Evolutionary conservation across 2,113 vertebrate species (phyloP).

Genomic region (Sakesphorus luctuosus): DNA sequence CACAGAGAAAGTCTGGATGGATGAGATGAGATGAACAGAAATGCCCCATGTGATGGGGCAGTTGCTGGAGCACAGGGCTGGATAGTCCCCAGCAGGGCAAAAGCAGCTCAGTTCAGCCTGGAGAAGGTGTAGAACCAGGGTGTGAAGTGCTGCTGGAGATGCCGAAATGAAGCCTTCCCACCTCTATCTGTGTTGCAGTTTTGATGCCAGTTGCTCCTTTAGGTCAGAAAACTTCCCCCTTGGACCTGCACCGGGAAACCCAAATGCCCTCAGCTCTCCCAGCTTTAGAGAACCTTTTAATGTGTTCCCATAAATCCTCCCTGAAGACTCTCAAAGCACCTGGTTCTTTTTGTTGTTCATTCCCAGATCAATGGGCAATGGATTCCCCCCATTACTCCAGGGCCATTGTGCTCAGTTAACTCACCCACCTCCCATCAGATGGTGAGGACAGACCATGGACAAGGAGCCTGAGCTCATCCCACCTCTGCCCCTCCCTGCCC

Average conservation of each 20-base stretch:
- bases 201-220: not conserved
- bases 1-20: accelerated
- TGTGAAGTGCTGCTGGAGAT: not conserved
- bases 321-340: not conserved
- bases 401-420: not conserved
- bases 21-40: not conserved
- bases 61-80: not conserved
- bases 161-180: not conserved
- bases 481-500: not conserved
- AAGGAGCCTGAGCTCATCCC: not conserved
- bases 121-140: not conserved
- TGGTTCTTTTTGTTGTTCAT: not conserved
- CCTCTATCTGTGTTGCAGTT: not conserved
- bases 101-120: not conserved
- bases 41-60: too few relatives aligned
- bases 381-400: accelerated
- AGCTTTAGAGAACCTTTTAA: not conserved
- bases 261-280: not conserved
- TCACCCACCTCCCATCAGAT: not conserved
- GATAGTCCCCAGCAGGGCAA: not conserved
- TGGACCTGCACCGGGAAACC: not conserved
- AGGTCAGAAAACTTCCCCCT: not conserved
- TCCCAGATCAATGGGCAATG: not conserved
- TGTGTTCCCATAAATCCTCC: not conserved
- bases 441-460: not conserved